Conservation (phyloP, 2,888 invertebrate species). For the Papilio demoleus region DNA sequence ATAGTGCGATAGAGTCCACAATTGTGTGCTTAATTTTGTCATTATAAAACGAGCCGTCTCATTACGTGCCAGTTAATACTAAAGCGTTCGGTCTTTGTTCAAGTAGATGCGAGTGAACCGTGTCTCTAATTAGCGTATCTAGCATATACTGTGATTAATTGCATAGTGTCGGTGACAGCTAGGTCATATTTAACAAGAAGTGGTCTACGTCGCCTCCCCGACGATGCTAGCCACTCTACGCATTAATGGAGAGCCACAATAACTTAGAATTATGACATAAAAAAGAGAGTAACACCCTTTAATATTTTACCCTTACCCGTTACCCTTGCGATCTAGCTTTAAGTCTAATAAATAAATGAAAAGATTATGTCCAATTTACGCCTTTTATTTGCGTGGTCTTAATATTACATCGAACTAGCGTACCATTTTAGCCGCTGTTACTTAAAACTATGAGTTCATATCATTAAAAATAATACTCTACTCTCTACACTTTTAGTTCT, state of each 20-base stretch:
- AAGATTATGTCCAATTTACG: too few species aligned
- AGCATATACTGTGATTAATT: conserved; percentile 37
- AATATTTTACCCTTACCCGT: conserved; percentile 9
- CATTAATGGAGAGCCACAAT: conserved; percentile 31
- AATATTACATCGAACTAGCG: too few species aligned
- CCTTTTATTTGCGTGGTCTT: too few species aligned
- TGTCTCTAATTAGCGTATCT: conserved; percentile 36
- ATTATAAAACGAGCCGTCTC: conserved; percentile 32
- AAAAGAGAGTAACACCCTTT: not conserved
- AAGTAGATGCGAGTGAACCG: conserved; percentile 29
- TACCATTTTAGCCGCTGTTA: too few species aligned
- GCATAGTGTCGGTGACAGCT: conserved; percentile 32
- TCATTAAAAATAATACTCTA: too few species aligned
- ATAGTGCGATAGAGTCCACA: conserved; percentile 9
- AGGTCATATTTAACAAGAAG: conserved; percentile 30
- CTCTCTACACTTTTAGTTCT: too few species aligned
- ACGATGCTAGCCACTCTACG: conserved; percentile 3
- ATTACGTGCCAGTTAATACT: conserved; percentile 33
- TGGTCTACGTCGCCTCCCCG: conserved; percentile 29
- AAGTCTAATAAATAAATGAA: too few species aligned
- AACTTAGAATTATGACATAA: not conserved
- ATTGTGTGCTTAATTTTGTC: conserved; percentile 1
- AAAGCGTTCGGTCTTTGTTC: conserved; percentile 38
- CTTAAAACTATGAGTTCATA: too few species aligned
- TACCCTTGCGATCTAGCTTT: too few species aligned